Base-by-base conservation (phyloP, 2,888 invertebrate genomes). In the Drosophila nr. perissopoda region DNA sequence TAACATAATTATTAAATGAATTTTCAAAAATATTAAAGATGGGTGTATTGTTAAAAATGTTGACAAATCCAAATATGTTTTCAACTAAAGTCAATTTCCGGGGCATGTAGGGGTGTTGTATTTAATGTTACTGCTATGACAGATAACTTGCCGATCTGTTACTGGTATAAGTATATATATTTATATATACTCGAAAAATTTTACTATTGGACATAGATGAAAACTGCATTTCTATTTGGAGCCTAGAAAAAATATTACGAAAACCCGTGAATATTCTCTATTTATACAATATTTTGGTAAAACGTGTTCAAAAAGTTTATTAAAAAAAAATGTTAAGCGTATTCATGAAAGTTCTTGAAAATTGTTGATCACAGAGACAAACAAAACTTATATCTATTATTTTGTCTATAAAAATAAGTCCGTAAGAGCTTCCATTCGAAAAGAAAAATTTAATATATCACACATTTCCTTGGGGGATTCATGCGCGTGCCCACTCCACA, bases 391-490 rank as follows among this genome's bases (percentile, higher is more conserved):
- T 11, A 42, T 5, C 11, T 21, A 25, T 33, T 31, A n/a, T n/a
- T 25, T 13, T 27, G 2, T n/a, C 7, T 33, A 42, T 51, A 34
- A 31, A 25, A 33, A 27, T 38, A 29, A 16, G 5, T 49, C 8
- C 8, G 7, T 13, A 13, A 56, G 0, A 4, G 4, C 40, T 8
- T 21, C 16, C 7, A 16, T 16, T 57, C 21, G 16, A 25, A 18
- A 18, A 27, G n/a, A 18, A 5, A 31, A 16, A 29, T 4, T 33
- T 81, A 92, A 78, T 92, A 92, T 33, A 92, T 85, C 45, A 76
- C 57, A 78, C 92, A 92, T 64, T 91, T 92, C 0, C 78, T 76
- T 0, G 4, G 27, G 0, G 91, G 91, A 82, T 91, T 92, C 92
- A 92, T 92, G 5, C 42, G 73, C 5, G 84, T 80, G 6, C 83